Conservation (phyloP, 1,140 invertebrate species). For the Tetraneura akinire region DNA sequence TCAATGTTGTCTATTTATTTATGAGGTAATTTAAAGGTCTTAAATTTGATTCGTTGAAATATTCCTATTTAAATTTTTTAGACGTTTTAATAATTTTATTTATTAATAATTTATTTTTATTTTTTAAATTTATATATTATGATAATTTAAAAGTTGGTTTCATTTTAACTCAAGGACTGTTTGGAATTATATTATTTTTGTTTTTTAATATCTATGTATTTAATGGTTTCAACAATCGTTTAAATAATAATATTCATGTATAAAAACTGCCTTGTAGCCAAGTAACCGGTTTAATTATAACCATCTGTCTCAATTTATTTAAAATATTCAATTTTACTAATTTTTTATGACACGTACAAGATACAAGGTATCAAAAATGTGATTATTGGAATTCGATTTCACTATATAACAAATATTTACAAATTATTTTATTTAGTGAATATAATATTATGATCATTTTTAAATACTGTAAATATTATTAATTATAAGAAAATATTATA, state of each 20-base stretch:
- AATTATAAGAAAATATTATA: neutral
- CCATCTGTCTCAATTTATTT: conserved; percentile 10
- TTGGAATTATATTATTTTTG: neutral
- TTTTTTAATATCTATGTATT: neutral
- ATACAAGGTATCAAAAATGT: neutral
- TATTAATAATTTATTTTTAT: too few species aligned
- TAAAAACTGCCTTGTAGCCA: neutral
- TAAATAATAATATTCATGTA: neutral
- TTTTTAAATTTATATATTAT: too few species aligned
- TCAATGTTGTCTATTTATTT: too few species aligned
- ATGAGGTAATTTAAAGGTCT: too few species aligned
- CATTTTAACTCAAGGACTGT: neutral
- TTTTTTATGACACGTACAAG: neutral
- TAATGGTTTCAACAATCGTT: neutral
- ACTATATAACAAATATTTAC: neutral
- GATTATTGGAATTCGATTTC: neutral
- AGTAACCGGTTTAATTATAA: conserved; percentile 25
- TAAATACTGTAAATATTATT: neutral
- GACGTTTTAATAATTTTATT: too few species aligned
- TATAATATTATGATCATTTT: neutral
- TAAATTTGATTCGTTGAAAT: too few species aligned
- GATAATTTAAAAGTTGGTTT: neutral
- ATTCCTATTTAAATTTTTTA: neutral
- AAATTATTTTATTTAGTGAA: neutral
- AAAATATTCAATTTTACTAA: conserved; percentile 21